Evolutionary conservation across 2,113 vertebrate species (phyloP).

Genomic region (Mugil cephalus): DNA sequence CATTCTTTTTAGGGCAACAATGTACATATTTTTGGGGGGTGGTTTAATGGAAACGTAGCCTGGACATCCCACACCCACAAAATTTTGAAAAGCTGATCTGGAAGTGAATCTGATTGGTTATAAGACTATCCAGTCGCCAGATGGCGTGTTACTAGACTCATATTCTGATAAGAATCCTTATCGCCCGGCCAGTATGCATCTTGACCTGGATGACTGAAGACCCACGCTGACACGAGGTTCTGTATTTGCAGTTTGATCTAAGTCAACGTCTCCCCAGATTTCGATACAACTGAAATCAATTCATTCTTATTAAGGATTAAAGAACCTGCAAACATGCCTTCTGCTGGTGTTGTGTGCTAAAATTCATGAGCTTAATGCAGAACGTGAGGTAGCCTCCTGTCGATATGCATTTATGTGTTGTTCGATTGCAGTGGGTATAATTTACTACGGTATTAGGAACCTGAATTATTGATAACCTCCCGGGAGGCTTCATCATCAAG

Average conservation of each 20-base stretch:
- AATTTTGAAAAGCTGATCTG: too few relatives aligned
- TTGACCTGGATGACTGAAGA: too few relatives aligned
- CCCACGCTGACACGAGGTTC: not conserved
- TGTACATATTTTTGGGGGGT: too few relatives aligned
- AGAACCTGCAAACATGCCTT: not conserved
- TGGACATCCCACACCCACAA: too few relatives aligned
- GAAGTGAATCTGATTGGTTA: too few relatives aligned
- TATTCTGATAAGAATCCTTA: too few relatives aligned
- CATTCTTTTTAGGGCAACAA: too few relatives aligned
- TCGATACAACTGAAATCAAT: slow-evolving; percentile 23
- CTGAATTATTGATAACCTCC: slow-evolving; percentile 68
- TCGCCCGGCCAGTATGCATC: too few relatives aligned
- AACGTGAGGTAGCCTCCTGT: slow-evolving; percentile 46
- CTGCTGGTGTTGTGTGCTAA: not conserved
- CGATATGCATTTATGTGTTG: slow-evolving; percentile 57
- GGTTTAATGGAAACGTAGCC: too few relatives aligned
- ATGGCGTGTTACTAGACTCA: too few relatives aligned
- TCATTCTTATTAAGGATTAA: slow-evolving; percentile 22
- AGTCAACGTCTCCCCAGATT: slow-evolving; percentile 19
- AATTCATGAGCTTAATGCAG: not conserved
- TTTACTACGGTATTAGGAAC: slow-evolving; percentile 66
- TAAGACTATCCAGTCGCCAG: too few relatives aligned
- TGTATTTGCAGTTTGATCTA: slow-evolving; percentile 8
- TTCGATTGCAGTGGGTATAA: slow-evolving; percentile 49
- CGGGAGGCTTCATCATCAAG: not conserved